A percentile compares a stretch with the other conserved stretches of the same genome.
Conservation (phyloP, 2,113 vertebrate genomes). For the Rhabdomys dilectus region DNA sequence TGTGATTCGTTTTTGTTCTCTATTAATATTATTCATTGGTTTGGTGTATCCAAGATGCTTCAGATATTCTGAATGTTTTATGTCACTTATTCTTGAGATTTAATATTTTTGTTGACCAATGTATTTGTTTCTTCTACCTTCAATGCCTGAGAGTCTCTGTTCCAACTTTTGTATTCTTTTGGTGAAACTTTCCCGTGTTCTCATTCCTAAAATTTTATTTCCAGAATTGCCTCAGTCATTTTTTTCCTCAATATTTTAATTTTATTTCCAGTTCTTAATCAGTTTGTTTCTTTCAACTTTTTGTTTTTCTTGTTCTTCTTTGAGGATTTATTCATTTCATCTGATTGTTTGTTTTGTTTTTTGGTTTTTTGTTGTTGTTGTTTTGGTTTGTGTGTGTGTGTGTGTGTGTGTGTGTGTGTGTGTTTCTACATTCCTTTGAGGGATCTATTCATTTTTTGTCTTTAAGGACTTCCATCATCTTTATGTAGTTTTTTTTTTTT, state of each 20-base stretch:
- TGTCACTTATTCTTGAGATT: neutral
- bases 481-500: neutral
- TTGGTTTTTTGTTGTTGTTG: too few species aligned
- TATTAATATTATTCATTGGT: neutral
- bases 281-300: neutral
- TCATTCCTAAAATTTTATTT: neutral
- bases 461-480: neutral
- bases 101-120: neutral
- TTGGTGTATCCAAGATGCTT: neutral
- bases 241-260: neutral
- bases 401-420: neutral
- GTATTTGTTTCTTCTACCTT: neutral
- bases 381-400: too few species aligned
- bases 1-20: neutral
- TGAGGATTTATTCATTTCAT: neutral
- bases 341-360: neutral
- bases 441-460: neutral
- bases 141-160: neutral
- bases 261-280: neutral
- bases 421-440: neutral
- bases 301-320: neutral
- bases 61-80: neutral
- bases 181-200: neutral
- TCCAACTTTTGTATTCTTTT: neutral
- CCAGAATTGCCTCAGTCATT: neutral